Evolutionary conservation across 1,140 invertebrate species (phyloP), one percentile per base, ranked within the genome.

Genomic region (Caerostris extrusa): DNA sequence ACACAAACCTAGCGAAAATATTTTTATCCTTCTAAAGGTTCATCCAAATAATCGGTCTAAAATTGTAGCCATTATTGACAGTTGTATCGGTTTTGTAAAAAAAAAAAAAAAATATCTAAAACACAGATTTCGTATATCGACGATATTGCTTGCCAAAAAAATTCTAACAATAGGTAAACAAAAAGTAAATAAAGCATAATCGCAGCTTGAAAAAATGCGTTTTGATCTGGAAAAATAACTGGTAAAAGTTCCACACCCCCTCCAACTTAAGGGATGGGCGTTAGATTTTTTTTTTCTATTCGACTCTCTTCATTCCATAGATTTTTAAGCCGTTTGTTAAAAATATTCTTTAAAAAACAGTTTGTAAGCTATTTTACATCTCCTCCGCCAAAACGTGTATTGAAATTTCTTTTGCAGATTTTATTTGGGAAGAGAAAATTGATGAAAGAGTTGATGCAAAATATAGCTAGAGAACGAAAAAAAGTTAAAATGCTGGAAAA

Each of bases 211-310:
- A 90, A 89, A 81, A 90, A 50, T 53, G 7, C 56, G 8, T 81
- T 81, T 90, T 90, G 89, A 90, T 81, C 89, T 81, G 56, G 53
- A 81, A 81, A 69, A 81, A 90, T 81, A 69, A 90, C 89, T 90
- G 57, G 8, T 50, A 19, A 19, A 50, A n/a, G n/a, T 53, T 90
- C 34, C 34, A 2, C 0, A 34, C 77, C 77, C 0, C 34, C 34
- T 81, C 7, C 7, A 10, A 50, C 34, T 10, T 7, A n/a, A n/a
- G 71, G 34, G 12, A 50, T 50, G 71, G 34, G 3, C 34, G 50
- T 19, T 12, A 5, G 19, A 19, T 53, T 90, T 34, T 8, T 71
- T 64, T 12, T 71, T n/a, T 53, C 61, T 14, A 14, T 64, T 4
- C 4, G 4, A 55, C 2, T 17, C 34, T 1, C 61, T 67, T 89